phyloP scores from a whole-genome alignment of 2,888 invertebrate genomes.

The Drosophila histrio region DNA sequence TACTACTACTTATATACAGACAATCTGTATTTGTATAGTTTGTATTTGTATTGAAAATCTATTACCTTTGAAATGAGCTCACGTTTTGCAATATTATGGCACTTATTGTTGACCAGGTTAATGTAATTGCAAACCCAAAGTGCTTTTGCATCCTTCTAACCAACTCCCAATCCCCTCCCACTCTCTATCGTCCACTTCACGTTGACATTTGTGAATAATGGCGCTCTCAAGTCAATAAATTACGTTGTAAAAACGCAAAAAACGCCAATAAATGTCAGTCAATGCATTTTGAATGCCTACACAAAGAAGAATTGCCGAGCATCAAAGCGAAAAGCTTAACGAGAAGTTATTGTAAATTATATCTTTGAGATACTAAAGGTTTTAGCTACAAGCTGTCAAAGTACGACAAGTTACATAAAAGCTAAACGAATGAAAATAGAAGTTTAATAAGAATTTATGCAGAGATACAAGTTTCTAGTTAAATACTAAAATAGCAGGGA shows the following conservation, averaged over 20 bases:
- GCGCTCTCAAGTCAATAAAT: slow-evolving; percentile 58
- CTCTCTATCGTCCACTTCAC: slow-evolving; percentile 16
- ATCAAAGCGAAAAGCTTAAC: not conserved
- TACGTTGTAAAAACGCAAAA: slow-evolving; percentile 12
- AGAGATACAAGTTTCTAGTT: not conserved
- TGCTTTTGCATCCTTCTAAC: slow-evolving; percentile 10
- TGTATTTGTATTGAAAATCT: slow-evolving; percentile 24
- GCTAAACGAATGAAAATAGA: too few relatives aligned
- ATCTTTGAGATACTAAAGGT: not conserved
- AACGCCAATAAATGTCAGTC: slow-evolving; percentile 24
- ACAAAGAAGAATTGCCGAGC: not conserved
- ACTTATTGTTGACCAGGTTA: slow-evolving; percentile 52
- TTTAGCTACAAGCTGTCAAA: not conserved
- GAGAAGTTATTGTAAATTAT: slow-evolving; percentile 3
- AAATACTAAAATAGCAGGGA: too few relatives aligned
- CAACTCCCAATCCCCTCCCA: not conserved
- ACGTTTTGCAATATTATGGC: slow-evolving; percentile 60
- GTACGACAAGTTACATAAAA: too few relatives aligned
- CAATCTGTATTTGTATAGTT: slow-evolving; percentile 1
- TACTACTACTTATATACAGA: not conserved
- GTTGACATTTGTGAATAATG: slow-evolving; percentile 72
- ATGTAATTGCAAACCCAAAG: slow-evolving; percentile 51
- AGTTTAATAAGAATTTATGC: not conserved
- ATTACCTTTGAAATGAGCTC: slow-evolving; percentile 62
- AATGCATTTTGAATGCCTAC: slow-evolving; percentile 33